phyloP scores from a whole-genome alignment of 2,888 invertebrate genomes.

The Griposia aprilina region DNA sequence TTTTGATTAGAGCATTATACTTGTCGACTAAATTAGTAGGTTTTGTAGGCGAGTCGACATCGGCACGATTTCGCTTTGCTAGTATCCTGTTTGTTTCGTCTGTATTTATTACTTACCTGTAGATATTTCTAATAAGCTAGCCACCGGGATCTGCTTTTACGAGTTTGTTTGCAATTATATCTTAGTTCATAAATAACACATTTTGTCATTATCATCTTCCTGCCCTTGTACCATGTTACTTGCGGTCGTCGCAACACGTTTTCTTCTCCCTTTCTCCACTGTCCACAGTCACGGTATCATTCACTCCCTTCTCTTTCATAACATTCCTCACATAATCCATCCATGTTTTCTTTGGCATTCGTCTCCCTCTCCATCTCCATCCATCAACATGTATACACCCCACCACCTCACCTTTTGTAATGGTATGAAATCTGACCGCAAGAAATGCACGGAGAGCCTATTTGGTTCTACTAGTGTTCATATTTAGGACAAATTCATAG shows the following conservation, averaged over 20 bases:
- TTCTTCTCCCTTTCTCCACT: background rate
- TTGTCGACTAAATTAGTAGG: constrained; percentile 14
- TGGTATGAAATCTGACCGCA: background rate
- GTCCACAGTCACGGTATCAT: background rate
- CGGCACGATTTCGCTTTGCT: constrained; percentile 12
- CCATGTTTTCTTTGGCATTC: background rate
- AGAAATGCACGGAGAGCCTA: background rate
- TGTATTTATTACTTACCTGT: background rate
- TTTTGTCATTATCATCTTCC: background rate
- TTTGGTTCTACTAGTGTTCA: background rate
- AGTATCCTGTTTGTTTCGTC: background rate
- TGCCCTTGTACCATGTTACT: background rate
- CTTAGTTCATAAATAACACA: background rate
- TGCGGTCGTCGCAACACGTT: background rate
- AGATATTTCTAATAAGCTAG: background rate
- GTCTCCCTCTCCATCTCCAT: background rate
- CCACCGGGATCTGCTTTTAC: background rate
- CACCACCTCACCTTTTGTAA: background rate
- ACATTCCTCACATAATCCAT: background rate
- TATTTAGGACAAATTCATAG: background rate
- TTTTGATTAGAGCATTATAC: constrained; percentile 54
- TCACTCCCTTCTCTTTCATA: background rate
- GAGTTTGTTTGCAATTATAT: background rate
- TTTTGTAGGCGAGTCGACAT: background rate
- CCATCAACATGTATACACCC: background rate